Conservation (phyloP, 2,113 vertebrate species). For the Xyrauchen texanus region DNA sequence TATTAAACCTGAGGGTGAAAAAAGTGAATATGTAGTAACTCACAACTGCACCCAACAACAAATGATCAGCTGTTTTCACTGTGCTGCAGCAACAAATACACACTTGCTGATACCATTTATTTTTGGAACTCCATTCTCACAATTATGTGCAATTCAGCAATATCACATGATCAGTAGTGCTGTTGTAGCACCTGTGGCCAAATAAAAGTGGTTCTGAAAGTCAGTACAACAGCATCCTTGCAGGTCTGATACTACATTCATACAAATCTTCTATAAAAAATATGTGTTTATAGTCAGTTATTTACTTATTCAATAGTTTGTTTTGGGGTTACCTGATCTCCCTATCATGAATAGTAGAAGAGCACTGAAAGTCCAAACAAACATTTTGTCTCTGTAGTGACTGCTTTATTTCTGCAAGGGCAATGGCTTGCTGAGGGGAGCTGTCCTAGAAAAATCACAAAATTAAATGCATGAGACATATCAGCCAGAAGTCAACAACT, state of each 20-base stretch:
- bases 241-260: too few species aligned
- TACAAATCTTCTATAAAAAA: too few species aligned
- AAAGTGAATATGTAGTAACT: background rate
- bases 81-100: too few species aligned
- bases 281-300: too few species aligned
- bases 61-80: background rate
- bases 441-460: constrained; percentile 45
- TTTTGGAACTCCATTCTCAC: too few species aligned
- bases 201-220: too few species aligned
- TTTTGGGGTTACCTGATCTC: constrained; percentile 87
- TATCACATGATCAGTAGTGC: too few species aligned
- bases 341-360: constrained; percentile 90
- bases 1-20: constrained; percentile 83
- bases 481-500: background rate
- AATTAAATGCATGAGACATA: background rate
- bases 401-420: constrained; percentile 81
- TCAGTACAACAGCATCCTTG: too few species aligned
- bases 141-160: too few species aligned
- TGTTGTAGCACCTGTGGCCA: too few species aligned
- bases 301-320: background rate
- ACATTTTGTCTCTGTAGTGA: constrained; percentile 80
- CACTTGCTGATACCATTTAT: too few species aligned
- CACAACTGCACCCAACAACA: background rate
- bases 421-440: constrained; percentile 74
- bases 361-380: constrained; percentile 81